A percentile compares a stretch with the other conserved stretches of the same genome.
These are phyloP conservation scores for Ormyrus labotus DNA, from an alignment of 2,888 invertebrate species.

Conservation along the genomic window DNA sequence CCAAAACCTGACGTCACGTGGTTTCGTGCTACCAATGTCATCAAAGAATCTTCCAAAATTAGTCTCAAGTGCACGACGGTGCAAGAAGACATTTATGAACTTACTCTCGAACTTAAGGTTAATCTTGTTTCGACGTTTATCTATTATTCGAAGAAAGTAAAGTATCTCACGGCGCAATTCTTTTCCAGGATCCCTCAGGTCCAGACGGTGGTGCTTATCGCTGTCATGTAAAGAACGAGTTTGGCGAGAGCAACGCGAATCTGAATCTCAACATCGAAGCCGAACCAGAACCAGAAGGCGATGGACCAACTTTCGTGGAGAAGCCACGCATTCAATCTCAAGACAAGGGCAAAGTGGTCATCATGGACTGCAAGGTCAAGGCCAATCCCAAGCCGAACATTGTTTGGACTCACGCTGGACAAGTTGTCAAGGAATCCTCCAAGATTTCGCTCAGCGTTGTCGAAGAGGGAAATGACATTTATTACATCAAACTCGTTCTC, in stretches of 20 bases:
- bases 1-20: conserved; percentile 96
- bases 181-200: conserved; percentile 84
- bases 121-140: conserved; percentile 40
- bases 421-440: conserved; percentile 87
- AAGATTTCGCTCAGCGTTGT: conserved; percentile 87
- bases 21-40: conserved; percentile 92
- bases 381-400: conserved; percentile 90
- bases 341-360: conserved; percentile 88
- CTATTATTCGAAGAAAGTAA: too few relatives aligned
- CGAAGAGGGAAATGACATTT: conserved; percentile 86
- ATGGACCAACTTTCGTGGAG: conserved; percentile 95
- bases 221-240: conserved; percentile 96
- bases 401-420: conserved; percentile 89
- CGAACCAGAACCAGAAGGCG: conserved; percentile 93
- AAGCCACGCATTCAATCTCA: conserved; percentile 92
- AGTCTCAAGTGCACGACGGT: conserved; percentile 86
- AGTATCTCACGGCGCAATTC: background rate
- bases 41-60: conserved; percentile 90
- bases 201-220: conserved; percentile 92
- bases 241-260: conserved; percentile 97
- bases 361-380: conserved; percentile 91
- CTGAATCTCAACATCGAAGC: conserved; percentile 98
- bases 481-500: conserved; percentile 90
- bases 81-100: conserved; percentile 91
- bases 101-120: conserved; percentile 89